phyloP scores from a whole-genome alignment of 2,888 invertebrate species.

The Arrhopalites spinosus region DNA sequence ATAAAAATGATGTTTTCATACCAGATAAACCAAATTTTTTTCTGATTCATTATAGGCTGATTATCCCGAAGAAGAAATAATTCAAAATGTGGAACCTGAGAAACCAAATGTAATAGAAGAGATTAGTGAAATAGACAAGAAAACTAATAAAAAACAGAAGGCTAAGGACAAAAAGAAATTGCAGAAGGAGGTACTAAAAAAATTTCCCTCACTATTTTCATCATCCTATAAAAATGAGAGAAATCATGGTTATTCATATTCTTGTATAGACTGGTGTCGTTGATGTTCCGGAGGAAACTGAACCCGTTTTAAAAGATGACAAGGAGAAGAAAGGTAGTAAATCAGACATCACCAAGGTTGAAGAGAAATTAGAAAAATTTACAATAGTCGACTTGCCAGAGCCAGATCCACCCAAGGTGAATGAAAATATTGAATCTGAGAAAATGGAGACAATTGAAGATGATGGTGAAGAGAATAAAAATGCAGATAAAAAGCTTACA shows the following conservation, averaged over 20 bases:
- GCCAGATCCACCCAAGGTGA: slow-evolving; percentile 40
- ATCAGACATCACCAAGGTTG: too few species aligned
- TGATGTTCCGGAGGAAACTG: slow-evolving; percentile 23
- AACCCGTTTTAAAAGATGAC: background rate
- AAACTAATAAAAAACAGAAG: slow-evolving; percentile 18
- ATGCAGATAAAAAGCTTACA: slow-evolving; percentile 71
- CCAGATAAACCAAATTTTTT: too few species aligned
- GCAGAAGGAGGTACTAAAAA: background rate
- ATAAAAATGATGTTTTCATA: too few species aligned
- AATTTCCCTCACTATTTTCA: background rate
- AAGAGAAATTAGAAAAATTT: slow-evolving; percentile 27
- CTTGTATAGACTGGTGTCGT: background rate
- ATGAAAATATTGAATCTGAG: too few species aligned
- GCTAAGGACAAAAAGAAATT: slow-evolving; percentile 12
- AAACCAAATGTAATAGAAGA: slow-evolving; percentile 4
- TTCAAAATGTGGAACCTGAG: background rate
- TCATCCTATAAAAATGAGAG: slow-evolving; percentile 2
- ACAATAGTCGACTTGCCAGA: too few species aligned
- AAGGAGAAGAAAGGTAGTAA: slow-evolving; percentile 41
- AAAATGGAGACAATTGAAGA: too few species aligned
- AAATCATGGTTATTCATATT: slow-evolving; percentile 10
- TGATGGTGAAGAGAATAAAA: slow-evolving; percentile 35
- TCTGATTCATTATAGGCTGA: too few species aligned
- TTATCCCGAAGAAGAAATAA: too few species aligned
- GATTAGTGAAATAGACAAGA: background rate